Evolutionary conservation across 2,888 invertebrate genomes (phyloP).

Genomic region (Andrena fulva): DNA sequence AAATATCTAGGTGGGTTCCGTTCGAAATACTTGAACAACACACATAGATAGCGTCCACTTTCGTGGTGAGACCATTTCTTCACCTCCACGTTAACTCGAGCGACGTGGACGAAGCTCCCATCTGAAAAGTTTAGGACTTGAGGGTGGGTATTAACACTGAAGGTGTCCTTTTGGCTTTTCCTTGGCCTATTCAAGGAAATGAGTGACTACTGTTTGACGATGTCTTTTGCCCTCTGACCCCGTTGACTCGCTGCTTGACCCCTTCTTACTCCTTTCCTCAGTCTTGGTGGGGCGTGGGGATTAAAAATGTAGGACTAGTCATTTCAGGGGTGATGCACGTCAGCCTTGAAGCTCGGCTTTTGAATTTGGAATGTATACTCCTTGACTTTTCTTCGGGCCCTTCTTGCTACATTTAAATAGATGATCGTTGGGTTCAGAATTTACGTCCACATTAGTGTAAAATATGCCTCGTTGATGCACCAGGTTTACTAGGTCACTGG

Average conservation of each 20-base stretch:
- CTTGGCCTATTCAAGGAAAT: neutral
- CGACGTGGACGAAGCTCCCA: neutral
- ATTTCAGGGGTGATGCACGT: neutral
- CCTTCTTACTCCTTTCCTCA: neutral
- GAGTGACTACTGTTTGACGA: neutral
- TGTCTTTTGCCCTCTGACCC: neutral
- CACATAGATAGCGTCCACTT: too few relatives aligned
- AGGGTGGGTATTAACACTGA: neutral
- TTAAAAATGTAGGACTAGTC: neutral
- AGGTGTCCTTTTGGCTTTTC: neutral
- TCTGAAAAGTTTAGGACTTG: neutral
- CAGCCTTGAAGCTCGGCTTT: neutral
- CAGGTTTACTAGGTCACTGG: too few relatives aligned
- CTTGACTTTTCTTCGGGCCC: neutral
- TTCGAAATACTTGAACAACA: too few relatives aligned
- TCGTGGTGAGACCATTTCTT: too few relatives aligned
- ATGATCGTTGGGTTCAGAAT: neutral
- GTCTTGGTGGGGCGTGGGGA: neutral
- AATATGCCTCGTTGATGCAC: too few relatives aligned
- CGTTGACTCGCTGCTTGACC: neutral
- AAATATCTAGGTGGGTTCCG: too few relatives aligned
- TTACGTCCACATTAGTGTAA: neutral
- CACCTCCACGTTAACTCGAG: neutral
- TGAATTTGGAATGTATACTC: neutral
- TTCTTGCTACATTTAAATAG: too few relatives aligned